These are phyloP conservation scores for Leguminivora glycinivorella DNA, from an alignment of 1,140 invertebrate species.

Conservation along the genomic window DNA sequence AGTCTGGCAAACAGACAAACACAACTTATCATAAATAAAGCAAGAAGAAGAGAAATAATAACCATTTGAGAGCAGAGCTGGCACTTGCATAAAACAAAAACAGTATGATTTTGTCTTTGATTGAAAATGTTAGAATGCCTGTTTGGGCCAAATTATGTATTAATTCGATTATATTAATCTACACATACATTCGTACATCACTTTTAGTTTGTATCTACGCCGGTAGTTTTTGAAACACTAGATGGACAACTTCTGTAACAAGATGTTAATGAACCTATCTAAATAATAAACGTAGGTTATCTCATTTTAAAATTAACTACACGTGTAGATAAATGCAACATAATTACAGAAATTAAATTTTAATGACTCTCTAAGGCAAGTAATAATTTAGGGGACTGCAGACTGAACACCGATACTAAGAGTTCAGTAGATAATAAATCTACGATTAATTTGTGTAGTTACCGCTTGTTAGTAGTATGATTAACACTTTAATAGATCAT, in stretches of 20 bases:
- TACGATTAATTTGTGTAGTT: not conserved
- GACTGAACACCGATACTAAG: not conserved
- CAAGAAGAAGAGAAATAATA: too few relatives aligned
- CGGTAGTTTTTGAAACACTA: not conserved
- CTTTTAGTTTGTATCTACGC: not conserved
- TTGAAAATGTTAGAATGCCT: too few relatives aligned
- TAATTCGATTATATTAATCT: not conserved
- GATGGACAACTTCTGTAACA: not conserved
- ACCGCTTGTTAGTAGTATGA: not conserved
- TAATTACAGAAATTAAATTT: not conserved
- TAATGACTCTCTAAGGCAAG: not conserved
- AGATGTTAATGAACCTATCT: not conserved
- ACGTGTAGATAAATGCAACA: not conserved
- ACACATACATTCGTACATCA: not conserved
- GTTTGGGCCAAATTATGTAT: too few relatives aligned
- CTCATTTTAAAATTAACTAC: not conserved
- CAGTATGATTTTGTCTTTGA: too few relatives aligned
- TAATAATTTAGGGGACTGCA: not conserved
- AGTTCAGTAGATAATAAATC: not conserved
- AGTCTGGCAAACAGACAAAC: too few relatives aligned
- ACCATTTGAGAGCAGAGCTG: too few relatives aligned
- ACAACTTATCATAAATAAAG: too few relatives aligned
- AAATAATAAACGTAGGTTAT: not conserved
- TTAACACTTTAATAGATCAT: slow-evolving; percentile 7
- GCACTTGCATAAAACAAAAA: too few relatives aligned